Evolutionary conservation across 2,797 vertebrate species (phyloP).

Genomic region (Percopsis omiscomaycus): DNA sequence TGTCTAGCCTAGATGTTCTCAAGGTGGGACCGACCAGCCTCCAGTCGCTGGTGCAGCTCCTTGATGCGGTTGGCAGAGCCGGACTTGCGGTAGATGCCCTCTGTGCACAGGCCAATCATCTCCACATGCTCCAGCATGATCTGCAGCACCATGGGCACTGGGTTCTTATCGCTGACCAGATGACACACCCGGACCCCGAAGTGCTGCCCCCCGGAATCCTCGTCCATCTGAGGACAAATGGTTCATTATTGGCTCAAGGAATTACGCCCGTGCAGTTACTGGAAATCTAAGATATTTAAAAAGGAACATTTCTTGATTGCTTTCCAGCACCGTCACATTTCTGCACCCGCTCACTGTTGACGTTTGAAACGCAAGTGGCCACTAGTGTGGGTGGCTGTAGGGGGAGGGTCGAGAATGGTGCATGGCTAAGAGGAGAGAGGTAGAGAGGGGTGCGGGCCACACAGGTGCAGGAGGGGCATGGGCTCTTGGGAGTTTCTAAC

Average conservation of each 20-base stretch:
- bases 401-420: too few relatives aligned
- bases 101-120: conserved; percentile 95
- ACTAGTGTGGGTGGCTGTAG: too few relatives aligned
- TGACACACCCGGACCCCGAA: conserved; percentile 86
- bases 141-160: conserved; percentile 92
- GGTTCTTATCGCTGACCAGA: conserved; percentile 85
- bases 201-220: conserved; percentile 79
- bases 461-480: too few relatives aligned
- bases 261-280: not conserved
- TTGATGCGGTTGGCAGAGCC: conserved; percentile 94
- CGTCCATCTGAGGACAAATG: conserved; percentile 77
- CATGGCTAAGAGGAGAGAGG: too few relatives aligned
- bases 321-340: too few relatives aligned
- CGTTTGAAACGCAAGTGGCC: too few relatives aligned
- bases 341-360: too few relatives aligned
- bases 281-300: not conserved
- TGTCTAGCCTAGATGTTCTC: not conserved
- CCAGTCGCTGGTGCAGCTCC: conserved; percentile 89
- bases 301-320: too few relatives aligned
- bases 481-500: too few relatives aligned
- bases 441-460: too few relatives aligned
- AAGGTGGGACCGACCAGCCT: conserved; percentile 75
- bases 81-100: conserved; percentile 98
- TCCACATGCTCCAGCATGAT: conserved; percentile 95
- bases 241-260: not conserved